Conservation (phyloP, 2,797 vertebrate genomes). For the Spea hammondii region DNA sequence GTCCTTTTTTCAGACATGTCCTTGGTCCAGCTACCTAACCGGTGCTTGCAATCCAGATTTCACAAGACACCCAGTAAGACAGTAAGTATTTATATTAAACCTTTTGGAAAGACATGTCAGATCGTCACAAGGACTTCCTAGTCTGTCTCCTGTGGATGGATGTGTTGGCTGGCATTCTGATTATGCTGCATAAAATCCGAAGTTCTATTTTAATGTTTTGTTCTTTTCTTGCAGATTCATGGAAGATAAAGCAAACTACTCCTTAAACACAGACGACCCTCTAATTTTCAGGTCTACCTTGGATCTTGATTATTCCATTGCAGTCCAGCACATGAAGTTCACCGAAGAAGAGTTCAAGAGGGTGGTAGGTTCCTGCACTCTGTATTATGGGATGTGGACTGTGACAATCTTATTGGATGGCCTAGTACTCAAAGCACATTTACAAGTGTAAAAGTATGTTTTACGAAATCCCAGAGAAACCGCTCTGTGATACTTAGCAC, state of each 20-base stretch:
- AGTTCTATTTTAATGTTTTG: not conserved
- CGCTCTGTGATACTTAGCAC: too few species aligned
- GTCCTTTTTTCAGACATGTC: slow-evolving; percentile 78
- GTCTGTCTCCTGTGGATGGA: too few species aligned
- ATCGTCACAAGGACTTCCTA: too few species aligned
- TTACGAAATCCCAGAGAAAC: too few species aligned
- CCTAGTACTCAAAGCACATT: too few species aligned
- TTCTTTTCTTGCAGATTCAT: slow-evolving; percentile 73
- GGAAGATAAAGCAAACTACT: slow-evolving; percentile 85
- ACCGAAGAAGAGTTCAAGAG: slow-evolving; percentile 87
- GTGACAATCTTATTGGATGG: too few species aligned
- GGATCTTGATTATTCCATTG: slow-evolving; percentile 77
- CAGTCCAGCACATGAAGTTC: slow-evolving; percentile 78
- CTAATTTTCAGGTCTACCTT: slow-evolving; percentile 86
- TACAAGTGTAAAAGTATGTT: too few species aligned
- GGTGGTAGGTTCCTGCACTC: slow-evolving; percentile 71
- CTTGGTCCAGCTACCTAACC: slow-evolving; percentile 89
- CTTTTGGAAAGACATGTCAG: too few species aligned
- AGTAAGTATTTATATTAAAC: slow-evolving; percentile 68
- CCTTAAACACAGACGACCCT: slow-evolving; percentile 90
- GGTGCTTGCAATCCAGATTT: slow-evolving; percentile 80
- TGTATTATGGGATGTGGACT: too few species aligned
- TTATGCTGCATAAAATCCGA: not conserved
- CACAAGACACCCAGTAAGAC: slow-evolving; percentile 75
- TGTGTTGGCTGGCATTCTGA: too few species aligned